These are phyloP conservation scores for Crocallis elinguaria DNA, from an alignment of 2,888 invertebrate species.

Conservation along the genomic window DNA sequence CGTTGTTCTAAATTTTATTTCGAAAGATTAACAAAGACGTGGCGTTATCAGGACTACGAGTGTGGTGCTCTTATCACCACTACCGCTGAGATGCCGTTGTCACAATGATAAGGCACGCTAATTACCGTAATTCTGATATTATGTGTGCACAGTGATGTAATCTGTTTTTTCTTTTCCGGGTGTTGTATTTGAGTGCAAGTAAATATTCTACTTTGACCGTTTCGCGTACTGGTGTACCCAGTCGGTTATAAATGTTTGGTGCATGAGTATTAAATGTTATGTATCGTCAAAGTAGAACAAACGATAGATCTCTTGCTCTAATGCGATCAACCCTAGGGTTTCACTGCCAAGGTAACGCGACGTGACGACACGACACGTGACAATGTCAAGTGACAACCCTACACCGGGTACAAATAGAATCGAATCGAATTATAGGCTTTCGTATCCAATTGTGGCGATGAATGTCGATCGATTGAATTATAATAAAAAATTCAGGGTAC, in stretches of 20 bases:
- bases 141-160: constrained; percentile 14
- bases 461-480: no score
- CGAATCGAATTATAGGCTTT: constrained; percentile 11
- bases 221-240: not conserved
- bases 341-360: constrained; percentile 30
- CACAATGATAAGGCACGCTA: constrained; percentile 15
- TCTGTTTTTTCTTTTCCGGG: constrained; percentile 7
- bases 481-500: no score
- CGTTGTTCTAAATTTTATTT: no score
- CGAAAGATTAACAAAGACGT: not conserved
- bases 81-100: constrained; percentile 11
- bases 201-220: constrained; percentile 1
- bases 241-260: not conserved
- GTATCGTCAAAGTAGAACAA: no score
- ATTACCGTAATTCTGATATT: constrained; percentile 17
- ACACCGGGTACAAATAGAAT: constrained; percentile 18
- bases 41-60: not conserved
- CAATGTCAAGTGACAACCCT: constrained; percentile 15
- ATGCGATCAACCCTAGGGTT: constrained; percentile 31
- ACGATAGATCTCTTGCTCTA: no score
- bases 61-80: constrained; percentile 5
- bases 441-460: not conserved
- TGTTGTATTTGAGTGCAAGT: constrained; percentile 1
- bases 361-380: constrained; percentile 10
- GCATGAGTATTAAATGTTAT: not conserved